phyloP scores from a whole-genome alignment of 2,888 invertebrate species.

The Pediacus dermestoides region DNA sequence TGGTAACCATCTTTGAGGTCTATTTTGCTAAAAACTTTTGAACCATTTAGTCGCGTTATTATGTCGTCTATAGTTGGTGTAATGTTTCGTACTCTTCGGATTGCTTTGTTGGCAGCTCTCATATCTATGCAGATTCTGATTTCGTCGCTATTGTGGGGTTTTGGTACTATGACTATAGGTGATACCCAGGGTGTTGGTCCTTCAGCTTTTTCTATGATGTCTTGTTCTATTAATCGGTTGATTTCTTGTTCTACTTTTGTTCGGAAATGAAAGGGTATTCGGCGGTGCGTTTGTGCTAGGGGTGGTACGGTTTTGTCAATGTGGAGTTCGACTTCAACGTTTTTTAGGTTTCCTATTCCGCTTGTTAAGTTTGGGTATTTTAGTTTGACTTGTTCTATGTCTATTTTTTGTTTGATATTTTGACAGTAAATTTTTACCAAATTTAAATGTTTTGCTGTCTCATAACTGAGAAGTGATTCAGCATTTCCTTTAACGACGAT shows the following conservation, averaged over 20 bases:
- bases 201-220: conserved; percentile 21
- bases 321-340: no score
- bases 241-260: conserved; percentile 19
- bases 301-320: conserved; percentile 9
- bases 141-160: conserved; percentile 13
- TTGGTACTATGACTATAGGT: conserved; percentile 27
- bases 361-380: no score
- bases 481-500: no score
- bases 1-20: conserved; percentile 43
- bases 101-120: conserved; percentile 25
- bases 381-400: no score
- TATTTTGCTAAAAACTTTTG: conserved; percentile 31
- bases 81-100: conserved; percentile 23
- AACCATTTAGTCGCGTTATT: conserved; percentile 18
- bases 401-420: no score
- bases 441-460: no score
- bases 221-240: conserved; percentile 16
- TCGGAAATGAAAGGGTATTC: conserved; percentile 21
- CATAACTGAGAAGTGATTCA: no score
- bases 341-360: no score
- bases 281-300: conserved; percentile 17
- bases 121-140: conserved; percentile 22
- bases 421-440: no score
- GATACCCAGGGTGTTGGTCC: conserved; percentile 25
- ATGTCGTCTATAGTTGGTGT: conserved; percentile 26